These are phyloP conservation scores for Umimayanthus kanabou DNA, from an alignment of 92 coral and sea anemone genomes.

Conservation along the genomic window DNA sequence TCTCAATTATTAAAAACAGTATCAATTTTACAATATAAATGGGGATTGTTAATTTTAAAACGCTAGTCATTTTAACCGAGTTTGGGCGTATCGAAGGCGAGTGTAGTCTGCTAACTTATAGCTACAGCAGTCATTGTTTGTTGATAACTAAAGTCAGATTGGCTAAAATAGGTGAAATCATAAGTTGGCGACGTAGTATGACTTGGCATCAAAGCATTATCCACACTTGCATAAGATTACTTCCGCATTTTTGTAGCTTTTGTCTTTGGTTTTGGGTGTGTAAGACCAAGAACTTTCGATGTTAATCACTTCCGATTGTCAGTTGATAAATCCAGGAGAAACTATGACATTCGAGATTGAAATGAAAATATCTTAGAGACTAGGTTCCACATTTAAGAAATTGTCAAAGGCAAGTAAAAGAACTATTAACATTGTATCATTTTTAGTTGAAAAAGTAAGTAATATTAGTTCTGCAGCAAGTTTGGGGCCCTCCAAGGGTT, in stretches of 20 bases:
- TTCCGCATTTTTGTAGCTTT: background rate
- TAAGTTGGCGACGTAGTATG: background rate
- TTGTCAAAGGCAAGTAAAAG: background rate
- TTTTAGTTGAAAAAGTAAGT: background rate
- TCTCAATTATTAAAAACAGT: too few relatives aligned
- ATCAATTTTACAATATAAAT: too few relatives aligned
- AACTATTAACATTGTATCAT: too few relatives aligned
- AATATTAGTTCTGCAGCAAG: background rate
- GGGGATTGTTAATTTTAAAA: too few relatives aligned
- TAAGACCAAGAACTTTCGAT: too few relatives aligned
- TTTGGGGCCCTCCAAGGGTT: too few relatives aligned
- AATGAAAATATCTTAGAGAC: background rate
- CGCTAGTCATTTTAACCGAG: background rate
- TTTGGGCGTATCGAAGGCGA: background rate
- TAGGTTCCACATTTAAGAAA: background rate
- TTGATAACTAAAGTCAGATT: background rate
- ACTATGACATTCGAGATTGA: background rate
- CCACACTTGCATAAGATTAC: too few relatives aligned
- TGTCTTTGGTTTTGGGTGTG: constrained; percentile 7
- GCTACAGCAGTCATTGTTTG: background rate
- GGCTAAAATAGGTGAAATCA: background rate
- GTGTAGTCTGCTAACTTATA: background rate
- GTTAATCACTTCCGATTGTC: too few relatives aligned
- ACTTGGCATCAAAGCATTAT: background rate
- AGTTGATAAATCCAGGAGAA: background rate